Evolutionary conservation across 2,113 vertebrate genomes (phyloP).

Genomic region (Thalassarche chlororhynchos): DNA sequence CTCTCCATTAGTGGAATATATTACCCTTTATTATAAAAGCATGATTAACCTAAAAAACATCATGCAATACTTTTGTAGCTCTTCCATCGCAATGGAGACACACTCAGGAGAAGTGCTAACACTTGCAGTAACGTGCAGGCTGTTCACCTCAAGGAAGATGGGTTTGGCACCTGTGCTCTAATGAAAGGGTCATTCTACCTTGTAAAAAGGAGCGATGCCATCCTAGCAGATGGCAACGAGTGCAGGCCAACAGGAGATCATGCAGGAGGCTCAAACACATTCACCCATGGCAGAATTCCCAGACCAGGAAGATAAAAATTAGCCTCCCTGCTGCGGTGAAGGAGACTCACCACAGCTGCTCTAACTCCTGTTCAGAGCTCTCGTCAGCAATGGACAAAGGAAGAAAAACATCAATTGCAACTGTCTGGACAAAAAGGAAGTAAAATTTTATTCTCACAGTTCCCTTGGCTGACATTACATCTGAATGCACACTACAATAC

Average conservation of each 20-base stretch:
- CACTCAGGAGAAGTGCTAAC: not conserved
- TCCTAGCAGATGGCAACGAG: not conserved
- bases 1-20: not conserved
- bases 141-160: not conserved
- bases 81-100: not conserved
- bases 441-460: not conserved
- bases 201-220: not conserved
- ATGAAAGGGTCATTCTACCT: not conserved
- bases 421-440: not conserved
- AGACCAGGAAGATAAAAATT: not conserved
- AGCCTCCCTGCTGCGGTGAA: not conserved
- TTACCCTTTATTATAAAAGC: not conserved
- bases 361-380: not conserved
- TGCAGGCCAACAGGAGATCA: not conserved
- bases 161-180: not conserved
- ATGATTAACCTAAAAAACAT: not conserved
- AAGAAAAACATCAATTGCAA: not conserved
- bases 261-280: not conserved
- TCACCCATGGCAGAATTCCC: slow-evolving; percentile 20
- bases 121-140: not conserved
- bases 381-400: not conserved
- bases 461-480: not conserved
- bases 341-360: not conserved
- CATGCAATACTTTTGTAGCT: not conserved
- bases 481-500: not conserved